These are phyloP conservation scores for Rhombomys opimus DNA, from an alignment of 2,113 vertebrate species.

Conservation along the genomic window DNA sequence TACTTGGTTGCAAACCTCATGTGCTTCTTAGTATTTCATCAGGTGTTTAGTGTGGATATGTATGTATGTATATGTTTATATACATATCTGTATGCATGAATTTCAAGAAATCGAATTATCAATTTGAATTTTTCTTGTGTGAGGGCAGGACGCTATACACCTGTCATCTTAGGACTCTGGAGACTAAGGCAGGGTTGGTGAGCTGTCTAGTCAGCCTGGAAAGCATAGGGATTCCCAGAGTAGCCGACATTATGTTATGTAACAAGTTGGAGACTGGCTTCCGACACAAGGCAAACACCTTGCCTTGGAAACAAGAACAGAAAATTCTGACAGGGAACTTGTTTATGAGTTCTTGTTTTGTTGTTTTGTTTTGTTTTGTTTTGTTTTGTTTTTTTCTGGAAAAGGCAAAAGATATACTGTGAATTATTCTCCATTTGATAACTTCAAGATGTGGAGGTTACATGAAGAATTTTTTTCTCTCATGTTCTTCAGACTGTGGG, in stretches of 20 bases:
- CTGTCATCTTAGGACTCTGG: neutral
- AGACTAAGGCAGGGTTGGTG: neutral
- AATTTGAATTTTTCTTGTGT: slow-evolving; percentile 15
- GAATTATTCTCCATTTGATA: neutral
- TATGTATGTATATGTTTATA: neutral
- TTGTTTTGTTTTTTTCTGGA: neutral
- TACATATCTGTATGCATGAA: neutral
- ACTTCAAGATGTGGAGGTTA: neutral
- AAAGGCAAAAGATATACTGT: neutral
- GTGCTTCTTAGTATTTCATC: neutral
- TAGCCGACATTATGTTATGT: neutral
- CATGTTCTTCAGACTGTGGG: neutral
- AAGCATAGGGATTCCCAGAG: neutral
- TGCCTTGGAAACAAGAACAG: neutral
- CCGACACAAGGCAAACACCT: too few relatives aligned
- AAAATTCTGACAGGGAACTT: neutral
- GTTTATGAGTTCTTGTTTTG: neutral
- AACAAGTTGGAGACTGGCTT: neutral
- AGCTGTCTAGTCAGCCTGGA: too few relatives aligned
- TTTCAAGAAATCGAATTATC: neutral
- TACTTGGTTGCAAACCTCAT: neutral
- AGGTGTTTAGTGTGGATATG: neutral
- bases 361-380: too few relatives aligned
- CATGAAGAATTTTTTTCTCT: neutral
- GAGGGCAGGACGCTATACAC: neutral